Percentiles rank a stretch among this genome's conserved stretches.
These are phyloP conservation scores for Unio delphinus DNA, from an alignment of 2,888 invertebrate genomes.

Conservation along the genomic window DNA sequence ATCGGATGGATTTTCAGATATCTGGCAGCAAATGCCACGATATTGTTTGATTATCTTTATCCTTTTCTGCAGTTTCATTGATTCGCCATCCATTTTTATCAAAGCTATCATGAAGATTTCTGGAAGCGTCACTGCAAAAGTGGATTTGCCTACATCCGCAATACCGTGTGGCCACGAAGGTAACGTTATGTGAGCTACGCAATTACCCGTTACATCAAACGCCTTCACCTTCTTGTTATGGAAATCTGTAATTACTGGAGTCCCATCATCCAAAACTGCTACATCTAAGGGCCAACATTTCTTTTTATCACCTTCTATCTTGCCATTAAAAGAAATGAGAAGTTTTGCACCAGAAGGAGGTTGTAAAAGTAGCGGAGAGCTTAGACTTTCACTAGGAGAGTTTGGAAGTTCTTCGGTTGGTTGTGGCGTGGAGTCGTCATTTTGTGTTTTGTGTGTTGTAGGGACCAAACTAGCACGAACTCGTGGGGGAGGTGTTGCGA, in stretches of 20 bases:
- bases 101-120: constrained; percentile 48
- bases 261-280: constrained; percentile 46
- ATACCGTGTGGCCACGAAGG: constrained; percentile 53
- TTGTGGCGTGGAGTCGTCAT: no score
- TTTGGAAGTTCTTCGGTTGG: no score
- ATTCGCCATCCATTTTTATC: constrained; percentile 37
- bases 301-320: constrained; percentile 44
- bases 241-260: constrained; percentile 49
- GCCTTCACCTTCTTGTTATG: constrained; percentile 53
- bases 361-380: no score
- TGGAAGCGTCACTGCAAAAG: constrained; percentile 45
- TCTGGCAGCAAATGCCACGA: constrained; percentile 42
- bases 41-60: constrained; percentile 50
- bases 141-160: constrained; percentile 35
- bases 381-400: no score
- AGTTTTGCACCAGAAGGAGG: constrained; percentile 16
- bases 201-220: constrained; percentile 43
- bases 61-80: constrained; percentile 40
- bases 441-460: no score
- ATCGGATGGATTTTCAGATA: constrained; percentile 11
- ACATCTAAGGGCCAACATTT: constrained; percentile 53
- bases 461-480: no score
- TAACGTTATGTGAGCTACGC: constrained; percentile 42
- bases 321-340: constrained; percentile 47
- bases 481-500: no score